A percentile compares a stretch with the other conserved stretches of the same genome.
Evolutionary conservation across 1,140 invertebrate species (phyloP).

Genomic region (Ephestia elutella): DNA sequence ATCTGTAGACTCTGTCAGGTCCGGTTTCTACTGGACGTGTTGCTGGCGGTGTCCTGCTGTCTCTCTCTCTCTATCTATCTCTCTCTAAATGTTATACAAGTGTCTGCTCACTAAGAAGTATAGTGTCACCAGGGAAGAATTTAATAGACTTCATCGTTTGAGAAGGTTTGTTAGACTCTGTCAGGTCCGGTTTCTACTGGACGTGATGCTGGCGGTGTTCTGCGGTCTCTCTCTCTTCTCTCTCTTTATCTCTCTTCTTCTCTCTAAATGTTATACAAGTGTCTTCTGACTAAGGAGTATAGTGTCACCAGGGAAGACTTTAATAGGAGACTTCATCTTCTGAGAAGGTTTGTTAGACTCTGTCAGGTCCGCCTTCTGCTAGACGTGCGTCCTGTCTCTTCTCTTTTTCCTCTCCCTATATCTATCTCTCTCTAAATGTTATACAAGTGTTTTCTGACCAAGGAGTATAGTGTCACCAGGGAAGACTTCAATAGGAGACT

Average conservation of each 20-base stretch:
- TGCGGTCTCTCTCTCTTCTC: no score
- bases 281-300: constrained; percentile 87
- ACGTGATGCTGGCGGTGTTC: constrained; percentile 91
- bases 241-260: no score
- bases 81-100: constrained; percentile 85
- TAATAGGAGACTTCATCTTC: constrained; percentile 84
- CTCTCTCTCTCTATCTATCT: no score
- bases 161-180: no score
- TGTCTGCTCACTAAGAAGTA: constrained; percentile 88
- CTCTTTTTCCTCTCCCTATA: no score
- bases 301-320: constrained; percentile 90
- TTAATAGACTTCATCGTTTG: constrained; percentile 86
- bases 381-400: constrained; percentile 90
- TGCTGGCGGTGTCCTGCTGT: constrained; percentile 89
- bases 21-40: constrained; percentile 86
- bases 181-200: constrained; percentile 82
- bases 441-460: constrained; percentile 86
- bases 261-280: constrained; percentile 86
- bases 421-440: constrained; percentile 86
- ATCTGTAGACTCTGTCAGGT: constrained; percentile 53
- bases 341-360: constrained; percentile 78
- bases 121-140: constrained; percentile 87
- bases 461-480: constrained; percentile 84
- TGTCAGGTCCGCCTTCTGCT: constrained; percentile 80
- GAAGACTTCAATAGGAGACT: constrained; percentile 91